Conservation (phyloP, 2,888 invertebrate species). For the Perdita meconis region DNA sequence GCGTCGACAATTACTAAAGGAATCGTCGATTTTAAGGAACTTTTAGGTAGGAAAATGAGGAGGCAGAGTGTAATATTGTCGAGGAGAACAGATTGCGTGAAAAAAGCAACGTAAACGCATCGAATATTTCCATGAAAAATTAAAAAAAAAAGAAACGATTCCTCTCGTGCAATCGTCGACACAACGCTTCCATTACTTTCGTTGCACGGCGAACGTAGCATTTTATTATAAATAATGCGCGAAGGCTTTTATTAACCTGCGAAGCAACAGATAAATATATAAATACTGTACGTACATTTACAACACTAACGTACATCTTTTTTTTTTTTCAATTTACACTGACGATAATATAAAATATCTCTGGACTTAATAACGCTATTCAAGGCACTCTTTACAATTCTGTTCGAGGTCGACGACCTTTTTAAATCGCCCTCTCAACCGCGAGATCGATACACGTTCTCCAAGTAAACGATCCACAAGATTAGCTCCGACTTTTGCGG, state of each 20-base stretch:
- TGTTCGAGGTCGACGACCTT: slow-evolving; percentile 43
- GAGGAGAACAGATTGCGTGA: too few species aligned
- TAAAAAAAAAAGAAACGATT: not conserved
- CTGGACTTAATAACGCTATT: slow-evolving; percentile 61
- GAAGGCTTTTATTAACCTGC: slow-evolving; percentile 63
- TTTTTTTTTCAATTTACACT: slow-evolving; percentile 53
- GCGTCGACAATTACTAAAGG: slow-evolving; percentile 37
- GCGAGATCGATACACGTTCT: slow-evolving; percentile 17
- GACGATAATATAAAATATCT: slow-evolving; percentile 69
- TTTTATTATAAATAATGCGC: slow-evolving; percentile 63
- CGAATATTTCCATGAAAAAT: not conserved
- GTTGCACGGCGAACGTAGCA: slow-evolving; percentile 48
- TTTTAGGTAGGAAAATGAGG: not conserved
- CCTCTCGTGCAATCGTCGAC: slow-evolving; percentile 36
- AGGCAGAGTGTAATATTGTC: too few species aligned
- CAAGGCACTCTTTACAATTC: slow-evolving; percentile 74
- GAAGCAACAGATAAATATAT: slow-evolving; percentile 69
- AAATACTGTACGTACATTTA: slow-evolving; percentile 66
- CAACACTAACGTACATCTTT: slow-evolving; percentile 28
- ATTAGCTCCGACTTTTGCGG: slow-evolving; percentile 10
- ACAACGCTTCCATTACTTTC: slow-evolving; percentile 22
- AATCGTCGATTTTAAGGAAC: not conserved
- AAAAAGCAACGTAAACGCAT: slow-evolving; percentile 11
- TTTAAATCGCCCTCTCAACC: slow-evolving; percentile 10
- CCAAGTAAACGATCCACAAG: slow-evolving; percentile 2